These are phyloP conservation scores for Hipposideros armiger DNA, from an alignment of 2,113 vertebrate genomes.

Conservation along the genomic window DNA sequence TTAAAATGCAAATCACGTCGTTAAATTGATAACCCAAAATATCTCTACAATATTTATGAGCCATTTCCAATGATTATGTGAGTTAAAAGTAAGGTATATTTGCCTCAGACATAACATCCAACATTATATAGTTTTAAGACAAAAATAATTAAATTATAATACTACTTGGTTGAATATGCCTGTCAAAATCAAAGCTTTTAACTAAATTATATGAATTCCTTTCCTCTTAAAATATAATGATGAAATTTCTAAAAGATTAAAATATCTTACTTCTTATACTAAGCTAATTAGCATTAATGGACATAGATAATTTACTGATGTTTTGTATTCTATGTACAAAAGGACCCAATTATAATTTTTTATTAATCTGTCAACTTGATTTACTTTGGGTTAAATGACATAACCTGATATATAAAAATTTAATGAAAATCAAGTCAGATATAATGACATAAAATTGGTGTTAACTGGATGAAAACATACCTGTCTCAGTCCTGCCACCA, in stretches of 20 bases:
- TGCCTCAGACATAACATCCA: background rate
- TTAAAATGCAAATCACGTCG: background rate
- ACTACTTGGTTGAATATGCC: background rate
- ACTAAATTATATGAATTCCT: background rate
- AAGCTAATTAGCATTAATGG: conserved; percentile 1
- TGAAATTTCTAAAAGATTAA: background rate
- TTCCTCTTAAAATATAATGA: conserved; percentile 49
- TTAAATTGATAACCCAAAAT: conserved; percentile 1
- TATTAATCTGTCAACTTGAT: conserved; percentile 74
- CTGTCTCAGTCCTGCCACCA: background rate
- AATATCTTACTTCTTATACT: conserved; percentile 24
- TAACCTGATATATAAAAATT: conserved; percentile 62
- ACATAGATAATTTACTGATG: conserved; percentile 9
- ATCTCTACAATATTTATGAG: background rate
- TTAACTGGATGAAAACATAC: conserved; percentile 62
- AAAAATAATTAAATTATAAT: conserved; percentile 51
- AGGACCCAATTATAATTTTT: conserved; percentile 41
- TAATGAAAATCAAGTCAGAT: conserved; percentile 62
- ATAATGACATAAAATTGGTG: conserved; percentile 58
- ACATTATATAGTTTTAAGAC: background rate
- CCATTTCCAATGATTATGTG: background rate
- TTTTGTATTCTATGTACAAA: conserved; percentile 3
- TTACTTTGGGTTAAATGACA: conserved; percentile 65
- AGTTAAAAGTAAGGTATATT: conserved; percentile 42
- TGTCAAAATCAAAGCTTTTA: conserved; percentile 47